Evolutionary conservation across 2,113 vertebrate genomes (phyloP).

Genomic region (Oryzias curvinotus): DNA sequence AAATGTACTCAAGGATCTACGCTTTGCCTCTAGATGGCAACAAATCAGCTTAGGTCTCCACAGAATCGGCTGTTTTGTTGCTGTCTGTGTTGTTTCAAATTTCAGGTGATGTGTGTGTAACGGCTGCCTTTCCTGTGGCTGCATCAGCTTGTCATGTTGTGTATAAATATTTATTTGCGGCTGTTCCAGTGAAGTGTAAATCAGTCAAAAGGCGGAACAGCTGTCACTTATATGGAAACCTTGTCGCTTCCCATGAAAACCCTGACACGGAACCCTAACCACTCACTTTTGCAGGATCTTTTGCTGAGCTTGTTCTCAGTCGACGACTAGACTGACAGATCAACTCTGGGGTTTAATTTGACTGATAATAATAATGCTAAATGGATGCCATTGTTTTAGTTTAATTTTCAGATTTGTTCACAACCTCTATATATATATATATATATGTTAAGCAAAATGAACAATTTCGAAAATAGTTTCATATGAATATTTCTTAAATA

Average conservation of each 20-base stretch:
- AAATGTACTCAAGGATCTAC: neutral
- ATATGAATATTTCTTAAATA: too few species aligned
- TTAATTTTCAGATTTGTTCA: too few species aligned
- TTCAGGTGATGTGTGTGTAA: slow-evolving; percentile 45
- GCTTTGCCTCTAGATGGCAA: slow-evolving; percentile 62
- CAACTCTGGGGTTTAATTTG: too few species aligned
- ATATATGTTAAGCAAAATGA: too few species aligned
- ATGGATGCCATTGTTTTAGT: too few species aligned
- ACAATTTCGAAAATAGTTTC: too few species aligned
- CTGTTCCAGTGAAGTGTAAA: slow-evolving; percentile 21
- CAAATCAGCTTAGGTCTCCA: slow-evolving; percentile 33
- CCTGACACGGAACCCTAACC: neutral
- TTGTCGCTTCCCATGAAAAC: slow-evolving; percentile 23
- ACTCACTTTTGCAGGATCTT: slow-evolving; percentile 5
- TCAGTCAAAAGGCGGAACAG: slow-evolving; percentile 12
- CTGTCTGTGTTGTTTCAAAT: slow-evolving; percentile 64
- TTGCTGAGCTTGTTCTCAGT: neutral
- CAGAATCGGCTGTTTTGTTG: slow-evolving; percentile 34
- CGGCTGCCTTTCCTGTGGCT: slow-evolving; percentile 49
- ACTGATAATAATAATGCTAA: too few species aligned
- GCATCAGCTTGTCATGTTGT: slow-evolving; percentile 26
- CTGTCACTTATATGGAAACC: slow-evolving; percentile 8
- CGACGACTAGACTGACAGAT: neutral
- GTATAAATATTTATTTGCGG: slow-evolving; percentile 18
- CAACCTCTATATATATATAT: too few species aligned